Conservation (phyloP, 2,797 vertebrate genomes). For the Enteromius argenteus region DNA sequence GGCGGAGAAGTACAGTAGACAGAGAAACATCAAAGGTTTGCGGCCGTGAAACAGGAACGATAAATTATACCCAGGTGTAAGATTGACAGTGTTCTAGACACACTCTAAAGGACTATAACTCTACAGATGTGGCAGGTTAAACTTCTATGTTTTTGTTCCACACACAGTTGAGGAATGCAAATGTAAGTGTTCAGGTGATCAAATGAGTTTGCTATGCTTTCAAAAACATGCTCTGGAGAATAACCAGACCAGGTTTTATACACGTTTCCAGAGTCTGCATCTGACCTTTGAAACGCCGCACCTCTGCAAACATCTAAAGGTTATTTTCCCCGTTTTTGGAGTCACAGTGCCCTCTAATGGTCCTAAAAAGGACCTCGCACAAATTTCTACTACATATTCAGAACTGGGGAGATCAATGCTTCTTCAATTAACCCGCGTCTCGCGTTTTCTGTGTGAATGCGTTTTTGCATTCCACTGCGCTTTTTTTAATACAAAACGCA, state of each 20-base stretch:
- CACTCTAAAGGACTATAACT: constrained; percentile 35
- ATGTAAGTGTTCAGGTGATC: neutral
- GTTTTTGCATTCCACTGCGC: neutral
- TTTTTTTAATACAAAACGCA: too few relatives aligned
- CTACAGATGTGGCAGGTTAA: constrained; percentile 26
- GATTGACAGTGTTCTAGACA: neutral
- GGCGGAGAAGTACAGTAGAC: constrained; percentile 4
- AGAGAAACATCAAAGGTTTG: constrained; percentile 18
- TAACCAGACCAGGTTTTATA: constrained; percentile 5
- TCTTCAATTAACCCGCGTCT: neutral
- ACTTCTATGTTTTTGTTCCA: neutral
- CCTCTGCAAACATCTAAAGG: neutral
- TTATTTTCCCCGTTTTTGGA: neutral
- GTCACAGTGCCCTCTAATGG: constrained; percentile 10
- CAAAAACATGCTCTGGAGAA: neutral
- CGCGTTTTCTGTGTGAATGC: neutral
- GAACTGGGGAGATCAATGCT: neutral
- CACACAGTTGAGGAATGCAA: constrained; percentile 21
- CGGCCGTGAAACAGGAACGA: neutral
- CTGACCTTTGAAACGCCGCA: neutral
- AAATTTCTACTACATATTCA: neutral
- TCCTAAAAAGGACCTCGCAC: neutral
- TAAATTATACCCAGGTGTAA: constrained; percentile 28
- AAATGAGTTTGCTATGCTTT: neutral
- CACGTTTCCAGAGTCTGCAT: neutral